A percentile compares a stretch with the other conserved stretches of the same genome.
These are phyloP conservation scores for Troides helena DNA, from an alignment of 2,888 invertebrate species.

Conservation along the genomic window DNA sequence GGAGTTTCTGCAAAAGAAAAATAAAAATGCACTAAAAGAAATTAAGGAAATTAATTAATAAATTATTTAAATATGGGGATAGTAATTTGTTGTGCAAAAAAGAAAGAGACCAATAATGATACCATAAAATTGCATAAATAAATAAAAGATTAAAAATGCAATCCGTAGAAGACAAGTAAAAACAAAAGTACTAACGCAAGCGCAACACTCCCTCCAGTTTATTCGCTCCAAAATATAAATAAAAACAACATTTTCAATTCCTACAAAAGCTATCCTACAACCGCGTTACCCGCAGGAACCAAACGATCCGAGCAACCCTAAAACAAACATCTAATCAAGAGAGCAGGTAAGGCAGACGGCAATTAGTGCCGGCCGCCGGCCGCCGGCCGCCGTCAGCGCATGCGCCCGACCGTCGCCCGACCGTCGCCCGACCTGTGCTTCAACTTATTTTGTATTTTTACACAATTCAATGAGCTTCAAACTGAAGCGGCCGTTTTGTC, in stretches of 20 bases:
- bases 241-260: constrained; percentile 35
- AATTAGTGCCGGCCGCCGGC: constrained; percentile 49
- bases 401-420: constrained; percentile 4
- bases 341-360: constrained; percentile 60
- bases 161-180: too few species aligned
- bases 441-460: constrained; percentile 52
- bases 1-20: constrained; percentile 84
- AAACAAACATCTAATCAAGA: constrained; percentile 57
- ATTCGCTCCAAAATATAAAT: too few species aligned
- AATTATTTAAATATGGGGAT: too few species aligned
- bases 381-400: constrained; percentile 44
- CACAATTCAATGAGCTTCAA: constrained; percentile 8
- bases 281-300: constrained; percentile 46
- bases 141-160: too few species aligned
- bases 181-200: too few species aligned
- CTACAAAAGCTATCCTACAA: constrained; percentile 37
- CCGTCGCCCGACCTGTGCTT: constrained; percentile 63
- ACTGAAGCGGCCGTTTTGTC: too few species aligned
- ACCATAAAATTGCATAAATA: too few species aligned
- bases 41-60: too few species aligned
- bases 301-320: constrained; percentile 45
- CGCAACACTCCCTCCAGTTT: too few species aligned
- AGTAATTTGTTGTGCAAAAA: too few species aligned
- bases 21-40: neutral
- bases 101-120: too few species aligned